phyloP scores from a whole-genome alignment of 1,140 invertebrate species.

The Apis cerana region DNA sequence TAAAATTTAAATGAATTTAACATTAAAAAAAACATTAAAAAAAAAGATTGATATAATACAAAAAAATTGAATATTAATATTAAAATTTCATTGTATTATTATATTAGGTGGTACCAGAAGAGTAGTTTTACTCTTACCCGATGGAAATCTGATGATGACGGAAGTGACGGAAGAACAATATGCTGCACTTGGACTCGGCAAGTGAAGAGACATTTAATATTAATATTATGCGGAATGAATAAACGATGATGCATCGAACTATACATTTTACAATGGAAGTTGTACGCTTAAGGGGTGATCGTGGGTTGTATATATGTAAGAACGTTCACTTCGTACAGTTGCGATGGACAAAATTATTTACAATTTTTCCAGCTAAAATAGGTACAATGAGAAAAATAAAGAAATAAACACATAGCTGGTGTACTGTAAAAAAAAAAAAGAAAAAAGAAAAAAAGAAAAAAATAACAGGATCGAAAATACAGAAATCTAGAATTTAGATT shows the following conservation, averaged over 20 bases:
- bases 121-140: conserved; percentile 89
- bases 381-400: conserved; percentile 31
- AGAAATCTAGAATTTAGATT: conserved; percentile 62
- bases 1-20: neutral
- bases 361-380: conserved; percentile 50
- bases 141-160: conserved; percentile 92
- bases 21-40: neutral
- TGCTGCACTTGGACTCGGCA: conserved; percentile 85
- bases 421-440: conserved; percentile 63
- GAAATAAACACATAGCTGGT: conserved; percentile 42
- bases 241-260: conserved; percentile 56
- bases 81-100: conserved; percentile 30
- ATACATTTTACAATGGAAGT: conserved; percentile 54
- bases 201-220: conserved; percentile 74
- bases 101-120: conserved; percentile 88
- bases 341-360: conserved; percentile 48
- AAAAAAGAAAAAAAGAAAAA: conserved; percentile 53
- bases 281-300: conserved; percentile 62
- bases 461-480: conserved; percentile 26
- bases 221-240: conserved; percentile 36
- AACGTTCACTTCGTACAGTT: conserved; percentile 67
- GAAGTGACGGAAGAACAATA: conserved; percentile 92
- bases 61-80: neutral
- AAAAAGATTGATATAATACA: neutral
- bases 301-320: conserved; percentile 77